Conservation (phyloP, 2,888 invertebrate genomes). For the Luperina testacea region DNA sequence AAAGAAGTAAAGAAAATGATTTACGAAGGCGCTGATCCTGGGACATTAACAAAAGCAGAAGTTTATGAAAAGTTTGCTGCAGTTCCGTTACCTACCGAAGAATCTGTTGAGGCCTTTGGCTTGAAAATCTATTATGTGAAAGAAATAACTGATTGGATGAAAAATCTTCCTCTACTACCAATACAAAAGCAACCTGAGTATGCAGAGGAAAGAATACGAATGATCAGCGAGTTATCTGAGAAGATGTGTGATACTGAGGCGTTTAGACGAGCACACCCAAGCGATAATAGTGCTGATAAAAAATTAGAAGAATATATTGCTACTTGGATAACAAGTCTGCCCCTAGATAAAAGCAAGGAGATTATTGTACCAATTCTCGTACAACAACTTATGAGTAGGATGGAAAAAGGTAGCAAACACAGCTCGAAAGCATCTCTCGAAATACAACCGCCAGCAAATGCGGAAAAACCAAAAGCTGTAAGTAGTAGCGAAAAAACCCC, state of each 20-base stretch:
- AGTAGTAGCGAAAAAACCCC: background rate
- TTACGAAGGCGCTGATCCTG: conserved; percentile 61
- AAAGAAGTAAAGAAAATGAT: conserved; percentile 75
- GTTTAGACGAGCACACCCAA: conserved; percentile 54
- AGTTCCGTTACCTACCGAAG: conserved; percentile 68
- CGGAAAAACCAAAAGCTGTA: conserved; percentile 6
- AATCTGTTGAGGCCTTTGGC: conserved; percentile 69
- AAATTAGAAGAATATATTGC: conserved; percentile 71
- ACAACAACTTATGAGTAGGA: conserved; percentile 75
- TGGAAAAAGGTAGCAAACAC: conserved; percentile 67
- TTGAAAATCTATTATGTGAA: conserved; percentile 74
- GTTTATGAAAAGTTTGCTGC: conserved; percentile 69
- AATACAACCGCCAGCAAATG: conserved; percentile 8
- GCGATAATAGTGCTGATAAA: conserved; percentile 57
- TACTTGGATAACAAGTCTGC: conserved; percentile 74
- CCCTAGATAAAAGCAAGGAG: conserved; percentile 70
- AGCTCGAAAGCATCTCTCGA: background rate
- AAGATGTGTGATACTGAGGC: conserved; percentile 69
- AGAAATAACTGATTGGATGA: conserved; percentile 80
- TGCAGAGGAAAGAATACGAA: conserved; percentile 64
- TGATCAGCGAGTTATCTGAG: conserved; percentile 76
- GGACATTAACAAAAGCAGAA: conserved; percentile 64
- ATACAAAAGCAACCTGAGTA: conserved; percentile 59
- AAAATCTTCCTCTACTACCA: conserved; percentile 75
- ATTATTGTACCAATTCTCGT: conserved; percentile 69